Evolutionary conservation across 2,888 invertebrate species (phyloP).

Genomic region (Andrena bicolor): DNA sequence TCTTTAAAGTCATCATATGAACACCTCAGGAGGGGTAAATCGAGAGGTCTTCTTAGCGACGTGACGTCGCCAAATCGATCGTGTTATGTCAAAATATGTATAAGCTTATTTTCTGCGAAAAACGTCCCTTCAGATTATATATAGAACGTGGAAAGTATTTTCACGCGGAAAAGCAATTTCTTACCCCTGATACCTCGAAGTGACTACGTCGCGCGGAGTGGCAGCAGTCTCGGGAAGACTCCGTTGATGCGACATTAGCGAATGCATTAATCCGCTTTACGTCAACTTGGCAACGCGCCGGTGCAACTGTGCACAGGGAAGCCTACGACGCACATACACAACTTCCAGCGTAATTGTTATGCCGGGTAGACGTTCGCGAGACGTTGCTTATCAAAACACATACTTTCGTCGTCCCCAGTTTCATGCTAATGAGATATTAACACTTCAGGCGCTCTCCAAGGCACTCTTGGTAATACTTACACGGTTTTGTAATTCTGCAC

Average conservation of each 20-base stretch:
- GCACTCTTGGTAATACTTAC: neutral
- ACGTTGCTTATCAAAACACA: constrained; percentile 54
- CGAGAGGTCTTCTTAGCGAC: too few relatives aligned
- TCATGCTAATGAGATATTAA: constrained; percentile 48
- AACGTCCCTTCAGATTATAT: too few relatives aligned
- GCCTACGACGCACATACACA: constrained; percentile 6
- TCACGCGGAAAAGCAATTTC: constrained; percentile 38
- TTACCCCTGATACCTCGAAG: constrained; percentile 6
- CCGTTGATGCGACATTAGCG: constrained; percentile 62
- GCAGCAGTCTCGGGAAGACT: constrained; percentile 30
- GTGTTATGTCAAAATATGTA: too few relatives aligned
- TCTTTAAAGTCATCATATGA: too few relatives aligned
- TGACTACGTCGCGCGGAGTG: constrained; percentile 1
- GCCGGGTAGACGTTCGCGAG: constrained; percentile 39
- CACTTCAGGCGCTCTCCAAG: constrained; percentile 17
- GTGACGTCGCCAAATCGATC: too few relatives aligned
- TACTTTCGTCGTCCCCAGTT: constrained; percentile 33
- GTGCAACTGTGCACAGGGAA: constrained; percentile 5
- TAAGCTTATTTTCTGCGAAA: too few relatives aligned
- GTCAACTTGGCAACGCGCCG: constrained; percentile 38
- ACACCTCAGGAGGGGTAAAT: too few relatives aligned
- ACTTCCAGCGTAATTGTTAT: constrained; percentile 40
- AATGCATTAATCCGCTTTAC: constrained; percentile 56
- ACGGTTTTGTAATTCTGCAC: neutral
- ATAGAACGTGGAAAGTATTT: constrained; percentile 16